A percentile compares a stretch with the other conserved stretches of the same genome.
These are phyloP conservation scores for Apotomis capreana DNA, from an alignment of 2,888 invertebrate genomes.

Conservation along the genomic window DNA sequence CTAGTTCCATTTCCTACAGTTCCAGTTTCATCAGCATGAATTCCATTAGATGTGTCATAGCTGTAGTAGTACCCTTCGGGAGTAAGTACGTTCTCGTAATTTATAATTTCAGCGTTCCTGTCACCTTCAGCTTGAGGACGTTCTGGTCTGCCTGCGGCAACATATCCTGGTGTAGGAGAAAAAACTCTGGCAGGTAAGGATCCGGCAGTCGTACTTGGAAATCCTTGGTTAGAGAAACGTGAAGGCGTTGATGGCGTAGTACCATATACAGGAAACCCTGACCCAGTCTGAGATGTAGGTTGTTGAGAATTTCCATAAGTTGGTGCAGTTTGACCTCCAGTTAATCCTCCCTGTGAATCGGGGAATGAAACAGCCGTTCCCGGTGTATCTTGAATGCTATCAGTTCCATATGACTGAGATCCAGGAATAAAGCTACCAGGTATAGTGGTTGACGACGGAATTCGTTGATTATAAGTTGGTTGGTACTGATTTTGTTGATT, in stretches of 20 bases:
- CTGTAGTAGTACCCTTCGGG: slow-evolving; percentile 67
- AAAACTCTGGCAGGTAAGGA: slow-evolving; percentile 9
- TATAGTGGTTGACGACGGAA: slow-evolving; percentile 15
- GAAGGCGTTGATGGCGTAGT: slow-evolving; percentile 8
- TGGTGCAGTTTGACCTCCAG: not conserved
- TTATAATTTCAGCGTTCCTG: slow-evolving; percentile 62
- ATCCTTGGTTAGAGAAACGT: slow-evolving; percentile 2
- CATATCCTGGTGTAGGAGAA: slow-evolving; percentile 43
- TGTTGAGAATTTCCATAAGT: slow-evolving; percentile 16
- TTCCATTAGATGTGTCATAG: slow-evolving; percentile 73
- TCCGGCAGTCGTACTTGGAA: slow-evolving; percentile 2
- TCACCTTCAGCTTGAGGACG: slow-evolving; percentile 62
- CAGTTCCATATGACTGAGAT: slow-evolving; percentile 12
- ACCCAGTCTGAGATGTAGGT: not conserved
- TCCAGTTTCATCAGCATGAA: slow-evolving; percentile 70
- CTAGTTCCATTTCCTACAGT: slow-evolving; percentile 64
- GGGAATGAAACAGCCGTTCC: not conserved
- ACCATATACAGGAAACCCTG: slow-evolving; percentile 7
- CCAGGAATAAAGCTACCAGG: slow-evolving; percentile 13
- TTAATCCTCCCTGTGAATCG: not conserved
- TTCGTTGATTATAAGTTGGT: slow-evolving; percentile 16
- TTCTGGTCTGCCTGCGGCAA: slow-evolving; percentile 47
- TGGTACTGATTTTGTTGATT: slow-evolving; percentile 21
- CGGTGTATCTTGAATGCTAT: slow-evolving; percentile 5
- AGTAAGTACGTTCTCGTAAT: slow-evolving; percentile 60